Conservation (phyloP, 2,797 vertebrate species). For the Enteromius radiatus region DNA sequence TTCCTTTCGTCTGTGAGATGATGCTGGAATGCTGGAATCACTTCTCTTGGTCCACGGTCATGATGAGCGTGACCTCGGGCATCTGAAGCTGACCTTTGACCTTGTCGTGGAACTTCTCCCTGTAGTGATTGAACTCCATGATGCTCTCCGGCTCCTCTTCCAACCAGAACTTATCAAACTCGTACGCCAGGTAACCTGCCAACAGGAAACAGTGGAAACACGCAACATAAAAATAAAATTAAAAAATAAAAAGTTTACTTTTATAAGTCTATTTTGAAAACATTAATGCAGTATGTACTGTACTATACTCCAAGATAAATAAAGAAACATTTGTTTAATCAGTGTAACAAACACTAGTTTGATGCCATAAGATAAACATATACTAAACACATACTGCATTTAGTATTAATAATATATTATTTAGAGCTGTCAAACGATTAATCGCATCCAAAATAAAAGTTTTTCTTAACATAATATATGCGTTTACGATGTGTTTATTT, state of each 20-base stretch:
- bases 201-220: not conserved
- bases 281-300: not conserved
- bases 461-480: no score
- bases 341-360: no score
- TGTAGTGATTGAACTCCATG: constrained; percentile 97
- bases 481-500: no score
- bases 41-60: constrained; percentile 65
- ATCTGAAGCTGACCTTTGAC: constrained; percentile 85
- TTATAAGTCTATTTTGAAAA: not conserved
- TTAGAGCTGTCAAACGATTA: no score
- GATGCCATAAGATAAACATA: no score
- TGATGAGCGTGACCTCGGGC: constrained; percentile 75
- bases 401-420: not conserved
- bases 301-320: not conserved
- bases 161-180: constrained; percentile 98
- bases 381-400: not conserved
- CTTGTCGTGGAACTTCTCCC: constrained; percentile 93
- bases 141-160: constrained; percentile 95
- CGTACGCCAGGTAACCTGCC: constrained; percentile 92
- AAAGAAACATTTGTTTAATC: not conserved
- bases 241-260: not conserved
- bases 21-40: constrained; percentile 50
- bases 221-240: not conserved
- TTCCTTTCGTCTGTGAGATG: not conserved
- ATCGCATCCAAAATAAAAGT: no score